Evolutionary conservation across 2,797 vertebrate genomes (phyloP).

Genomic region (Catharus ustulatus): DNA sequence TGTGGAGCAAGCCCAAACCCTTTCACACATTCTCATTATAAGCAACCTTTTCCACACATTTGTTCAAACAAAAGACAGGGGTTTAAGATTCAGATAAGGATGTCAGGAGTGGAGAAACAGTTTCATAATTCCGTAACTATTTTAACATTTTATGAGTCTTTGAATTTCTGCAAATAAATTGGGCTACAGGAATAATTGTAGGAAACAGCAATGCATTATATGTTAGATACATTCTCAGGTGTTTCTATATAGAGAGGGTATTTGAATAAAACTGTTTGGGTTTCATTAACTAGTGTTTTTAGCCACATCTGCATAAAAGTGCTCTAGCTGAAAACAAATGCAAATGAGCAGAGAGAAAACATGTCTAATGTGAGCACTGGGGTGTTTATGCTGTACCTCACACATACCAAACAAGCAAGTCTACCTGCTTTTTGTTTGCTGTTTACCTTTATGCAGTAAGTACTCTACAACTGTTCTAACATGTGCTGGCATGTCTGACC

Average conservation of each 20-base stretch:
- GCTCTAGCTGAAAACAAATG: slow-evolving; percentile 17
- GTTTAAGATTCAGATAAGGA: neutral
- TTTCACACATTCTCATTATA: neutral
- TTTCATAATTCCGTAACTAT: neutral
- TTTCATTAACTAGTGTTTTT: neutral
- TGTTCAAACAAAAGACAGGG: neutral
- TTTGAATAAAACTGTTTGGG: neutral
- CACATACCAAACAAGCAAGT: slow-evolving; percentile 52
- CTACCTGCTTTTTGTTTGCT: slow-evolving; percentile 47
- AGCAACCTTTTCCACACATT: neutral
- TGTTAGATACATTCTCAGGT: neutral
- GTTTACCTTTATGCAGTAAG: neutral
- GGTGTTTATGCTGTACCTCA: slow-evolving; percentile 19
- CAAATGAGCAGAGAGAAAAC: slow-evolving; percentile 22
- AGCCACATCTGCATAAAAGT: neutral
- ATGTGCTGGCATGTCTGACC: neutral
- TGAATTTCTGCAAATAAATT: neutral
- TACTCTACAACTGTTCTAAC: neutral
- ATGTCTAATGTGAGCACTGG: neutral
- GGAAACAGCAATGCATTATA: neutral
- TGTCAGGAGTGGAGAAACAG: neutral
- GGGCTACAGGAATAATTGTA: neutral
- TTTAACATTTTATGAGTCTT: neutral
- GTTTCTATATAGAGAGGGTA: neutral
- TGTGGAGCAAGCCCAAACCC: neutral